phyloP scores from a whole-genome alignment of 2,797 vertebrate species.

The Fringilla coelebs region DNA sequence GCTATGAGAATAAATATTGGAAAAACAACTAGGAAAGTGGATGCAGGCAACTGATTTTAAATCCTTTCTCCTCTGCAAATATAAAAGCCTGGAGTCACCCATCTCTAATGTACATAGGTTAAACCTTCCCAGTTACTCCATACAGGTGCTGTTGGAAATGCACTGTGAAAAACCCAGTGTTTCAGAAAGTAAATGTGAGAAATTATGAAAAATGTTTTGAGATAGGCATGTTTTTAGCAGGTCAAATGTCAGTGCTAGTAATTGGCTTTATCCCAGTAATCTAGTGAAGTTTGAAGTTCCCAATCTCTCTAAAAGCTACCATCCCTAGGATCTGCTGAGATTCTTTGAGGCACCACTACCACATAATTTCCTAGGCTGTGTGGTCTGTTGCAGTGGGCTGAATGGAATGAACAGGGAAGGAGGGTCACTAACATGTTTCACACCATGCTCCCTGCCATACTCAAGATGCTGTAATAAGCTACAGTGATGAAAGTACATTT shows the following conservation, averaged over 20 bases:
- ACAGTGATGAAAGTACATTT: neutral
- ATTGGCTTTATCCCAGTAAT: neutral
- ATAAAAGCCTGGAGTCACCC: neutral
- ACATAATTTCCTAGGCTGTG: neutral
- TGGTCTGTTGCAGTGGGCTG: neutral
- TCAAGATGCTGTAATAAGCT: neutral
- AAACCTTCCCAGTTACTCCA: neutral
- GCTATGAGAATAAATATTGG: conserved; percentile 23
- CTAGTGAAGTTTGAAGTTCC: neutral
- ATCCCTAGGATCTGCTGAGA: neutral
- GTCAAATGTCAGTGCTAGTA: neutral
- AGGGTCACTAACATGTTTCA: neutral
- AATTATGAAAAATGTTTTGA: conserved; percentile 9
- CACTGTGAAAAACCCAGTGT: neutral
- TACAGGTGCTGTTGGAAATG: neutral
- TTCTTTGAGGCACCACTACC: neutral
- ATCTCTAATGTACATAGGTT: neutral
- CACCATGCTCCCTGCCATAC: neutral
- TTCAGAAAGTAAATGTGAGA: neutral
- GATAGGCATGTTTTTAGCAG: neutral
- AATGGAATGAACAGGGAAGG: neutral
- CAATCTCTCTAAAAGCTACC: neutral
- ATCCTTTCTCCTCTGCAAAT: neutral
- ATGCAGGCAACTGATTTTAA: neutral
- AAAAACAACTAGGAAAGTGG: neutral